Conservation (phyloP, 2,113 vertebrate species). For the Crocuta crocuta region DNA sequence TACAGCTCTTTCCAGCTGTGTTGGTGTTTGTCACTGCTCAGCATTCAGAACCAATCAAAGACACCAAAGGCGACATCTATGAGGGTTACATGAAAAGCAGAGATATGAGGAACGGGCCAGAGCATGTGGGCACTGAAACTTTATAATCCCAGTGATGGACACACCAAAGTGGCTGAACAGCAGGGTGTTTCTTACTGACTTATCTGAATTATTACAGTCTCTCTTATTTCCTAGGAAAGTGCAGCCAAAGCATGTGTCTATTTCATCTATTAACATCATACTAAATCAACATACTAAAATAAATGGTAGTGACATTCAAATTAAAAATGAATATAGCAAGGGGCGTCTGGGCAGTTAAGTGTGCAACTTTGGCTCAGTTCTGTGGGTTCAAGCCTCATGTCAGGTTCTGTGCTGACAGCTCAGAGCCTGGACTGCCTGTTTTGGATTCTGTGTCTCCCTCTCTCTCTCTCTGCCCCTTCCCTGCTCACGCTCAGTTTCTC, state of each 20-base stretch:
- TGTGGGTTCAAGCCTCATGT: no score
- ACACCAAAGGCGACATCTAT: slow-evolving; percentile 57
- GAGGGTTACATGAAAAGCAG: slow-evolving; percentile 58
- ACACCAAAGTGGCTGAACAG: not conserved
- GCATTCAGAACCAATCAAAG: slow-evolving; percentile 67
- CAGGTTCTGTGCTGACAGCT: no score
- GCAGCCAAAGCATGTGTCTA: not conserved
- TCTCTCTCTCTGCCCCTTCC: no score
- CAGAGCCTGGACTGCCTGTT: no score
- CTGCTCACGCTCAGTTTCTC: no score
- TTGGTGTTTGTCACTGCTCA: slow-evolving; percentile 64
- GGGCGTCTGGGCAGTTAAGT: no score
- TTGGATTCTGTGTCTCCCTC: no score
- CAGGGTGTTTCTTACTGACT: not conserved
- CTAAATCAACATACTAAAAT: not conserved
- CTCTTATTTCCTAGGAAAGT: not conserved
- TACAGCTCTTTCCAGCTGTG: slow-evolving; percentile 74
- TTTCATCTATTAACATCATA: not conserved
- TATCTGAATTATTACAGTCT: not conserved
- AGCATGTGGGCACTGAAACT: not conserved
- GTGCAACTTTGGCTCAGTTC: no score
- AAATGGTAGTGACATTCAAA: not conserved
- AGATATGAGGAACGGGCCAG: not conserved
- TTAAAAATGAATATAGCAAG: not conserved
- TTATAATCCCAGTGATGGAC: not conserved